These are phyloP conservation scores for Drusus annulatus DNA, from an alignment of 1,140 invertebrate species.

Conservation along the genomic window DNA sequence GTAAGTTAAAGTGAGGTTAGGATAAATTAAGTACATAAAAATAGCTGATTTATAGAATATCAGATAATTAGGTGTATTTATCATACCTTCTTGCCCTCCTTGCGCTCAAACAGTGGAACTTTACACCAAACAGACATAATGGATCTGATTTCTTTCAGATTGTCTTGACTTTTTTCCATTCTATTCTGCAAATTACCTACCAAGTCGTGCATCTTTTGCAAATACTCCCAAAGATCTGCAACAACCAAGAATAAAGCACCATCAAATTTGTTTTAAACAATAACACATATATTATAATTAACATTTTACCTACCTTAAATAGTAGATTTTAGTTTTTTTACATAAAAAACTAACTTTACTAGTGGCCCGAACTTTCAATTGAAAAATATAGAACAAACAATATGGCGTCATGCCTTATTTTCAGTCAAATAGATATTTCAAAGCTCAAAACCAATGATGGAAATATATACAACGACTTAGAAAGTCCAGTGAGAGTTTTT, in stretches of 20 bases:
- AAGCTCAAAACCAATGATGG: too few species aligned
- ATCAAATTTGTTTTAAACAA: neutral
- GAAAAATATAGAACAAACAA: too few species aligned
- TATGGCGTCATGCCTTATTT: too few species aligned
- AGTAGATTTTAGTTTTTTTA: too few species aligned
- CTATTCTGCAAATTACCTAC: conserved; percentile 86
- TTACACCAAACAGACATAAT: conserved; percentile 86
- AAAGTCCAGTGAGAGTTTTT: too few species aligned
- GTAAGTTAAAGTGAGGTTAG: too few species aligned
- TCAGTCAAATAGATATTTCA: too few species aligned
- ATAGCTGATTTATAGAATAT: neutral
- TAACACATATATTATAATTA: too few species aligned
- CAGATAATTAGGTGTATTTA: neutral
- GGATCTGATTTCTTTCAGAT: conserved; percentile 84
- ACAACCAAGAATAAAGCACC: neutral
- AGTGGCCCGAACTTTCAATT: too few species aligned
- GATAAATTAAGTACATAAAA: neutral
- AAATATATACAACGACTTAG: too few species aligned
- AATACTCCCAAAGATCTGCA: conserved; percentile 84
- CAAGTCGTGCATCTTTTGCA: conserved; percentile 81
- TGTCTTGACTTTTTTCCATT: conserved; percentile 87
- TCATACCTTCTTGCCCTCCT: conserved; percentile 81
- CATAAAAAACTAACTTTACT: too few species aligned
- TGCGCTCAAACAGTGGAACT: conserved; percentile 87
- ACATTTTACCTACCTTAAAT: too few species aligned